Base-by-base conservation (phyloP, 2,888 invertebrate genomes). In the Palloptera scutellata region DNA sequence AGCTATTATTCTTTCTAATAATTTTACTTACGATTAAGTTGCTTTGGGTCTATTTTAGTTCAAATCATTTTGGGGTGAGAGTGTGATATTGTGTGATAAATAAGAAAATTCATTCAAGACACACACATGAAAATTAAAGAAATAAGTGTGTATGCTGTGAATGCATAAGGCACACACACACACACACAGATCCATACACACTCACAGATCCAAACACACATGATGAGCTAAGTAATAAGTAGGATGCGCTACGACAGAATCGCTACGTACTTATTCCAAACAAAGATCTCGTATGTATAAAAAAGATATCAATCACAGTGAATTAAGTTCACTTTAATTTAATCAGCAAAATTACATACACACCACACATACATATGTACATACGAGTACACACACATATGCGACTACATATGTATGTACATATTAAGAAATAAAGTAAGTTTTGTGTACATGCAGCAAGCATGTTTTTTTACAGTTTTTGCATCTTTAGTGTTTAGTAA, bases 241-340 rank as follows among this genome's bases (percentile, higher is more conserved):
- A 30, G 30, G 30, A 30, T 30, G 30, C 30, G 30, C 3, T 30
- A 30, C 30, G 6, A 30, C 30, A 30, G 30, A 30, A 30, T 30
- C 30, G 30, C 30, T 30, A 30, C 30, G 2, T 30, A 30, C 30
- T 30, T 30, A 30, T 30, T 30, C 6, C 30, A 54, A 63, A 63
- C 52, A 52, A 40, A 61, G 45, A 30, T 30, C 30, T 30, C 30
- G 30, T 51, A 51, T 42, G 52, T 42, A 51, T 42, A 64, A 58
- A 30, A 30, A 72, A 75, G 78, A 77, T 76, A 80, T 82, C 79
- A 83, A 83, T 81, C 82, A 81, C 80, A 68, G 76, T 81, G 77
- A 79, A 83, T 83, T 83, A 81, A 83, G 81, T 82, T 83, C 76
- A 83, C 81, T 82, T 78, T 79, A 83, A 83, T 83, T 83, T 79